Evolutionary conservation across 2,888 invertebrate species (phyloP), one percentile per base, ranked within the genome.

Genomic region (Microplitis deprimator): DNA sequence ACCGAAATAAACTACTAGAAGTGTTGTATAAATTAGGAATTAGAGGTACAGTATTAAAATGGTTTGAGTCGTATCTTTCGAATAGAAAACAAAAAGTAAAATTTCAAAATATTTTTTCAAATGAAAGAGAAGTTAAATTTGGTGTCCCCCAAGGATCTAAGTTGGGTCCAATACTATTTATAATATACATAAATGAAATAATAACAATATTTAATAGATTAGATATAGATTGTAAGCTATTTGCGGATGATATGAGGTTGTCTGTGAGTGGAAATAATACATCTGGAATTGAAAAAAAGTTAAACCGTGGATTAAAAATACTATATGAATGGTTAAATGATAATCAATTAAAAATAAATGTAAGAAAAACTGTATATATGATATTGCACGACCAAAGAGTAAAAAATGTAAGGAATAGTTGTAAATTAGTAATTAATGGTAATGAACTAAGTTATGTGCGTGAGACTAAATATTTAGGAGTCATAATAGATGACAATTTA

Each of bases 1-100:
- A 78, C 40, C 70, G 70, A 16, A 10, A 65, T 20, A 73, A 41
- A 17, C 64, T 82, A 16, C 20, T 79, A 3, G 16, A 69, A 1
- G 77, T 73, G 79, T 16, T 76, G 39, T 50, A 67, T 20, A 70
- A 17, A 7, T 61, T 65, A 68, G 65, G 81, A 39, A 62, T 76
- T 50, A 65, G 16, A n/a, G 70, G 70, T 1, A 59, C 10, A 10
- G 72, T 61, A 40, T 6, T 75, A 0, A 13, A 68, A 3, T 80
- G 78, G 78, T 70, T 81, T n/a, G 67, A n/a, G 6, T 73, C 68
- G 10, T 79, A 79, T 72, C 61, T 79, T 5, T 0, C 38, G 38
- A 67, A 73, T 13, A 40, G 78, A n/a, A 68, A 40, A 6, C 76
- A 73, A 60, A 61, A 20, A 20, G 73, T 76, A 7, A 41, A 73